Conservation (phyloP, 2,113 vertebrate species). For the Lepidothrix coronata region DNA sequence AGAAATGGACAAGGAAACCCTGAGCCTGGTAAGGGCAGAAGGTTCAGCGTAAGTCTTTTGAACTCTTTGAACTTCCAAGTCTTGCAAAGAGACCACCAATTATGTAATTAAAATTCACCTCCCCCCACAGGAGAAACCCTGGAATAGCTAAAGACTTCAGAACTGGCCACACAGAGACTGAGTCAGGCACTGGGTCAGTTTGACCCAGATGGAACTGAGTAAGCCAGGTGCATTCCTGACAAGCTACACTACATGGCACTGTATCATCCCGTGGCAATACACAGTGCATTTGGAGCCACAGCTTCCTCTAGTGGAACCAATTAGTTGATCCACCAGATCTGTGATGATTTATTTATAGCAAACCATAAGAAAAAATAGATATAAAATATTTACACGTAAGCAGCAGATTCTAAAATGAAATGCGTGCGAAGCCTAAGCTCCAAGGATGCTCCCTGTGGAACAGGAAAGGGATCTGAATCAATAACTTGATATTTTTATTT, state of each 20-base stretch:
- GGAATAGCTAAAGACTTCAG: not conserved
- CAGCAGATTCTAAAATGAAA: not conserved
- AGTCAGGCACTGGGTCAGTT: not conserved
- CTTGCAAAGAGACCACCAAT: not conserved
- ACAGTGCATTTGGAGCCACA: not conserved
- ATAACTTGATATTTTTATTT: not conserved
- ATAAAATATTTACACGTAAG: not conserved
- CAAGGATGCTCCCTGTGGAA: not conserved
- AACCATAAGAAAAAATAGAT: not conserved
- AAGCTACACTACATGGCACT: not conserved
- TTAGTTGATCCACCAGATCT: not conserved
- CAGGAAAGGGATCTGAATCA: not conserved
- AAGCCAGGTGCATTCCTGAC: not conserved
- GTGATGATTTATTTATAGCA: not conserved
- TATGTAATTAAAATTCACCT: not conserved
- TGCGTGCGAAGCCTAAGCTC: not conserved
- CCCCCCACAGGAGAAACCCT: not conserved
- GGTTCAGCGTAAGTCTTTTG: not conserved
- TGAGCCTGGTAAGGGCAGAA: not conserved
- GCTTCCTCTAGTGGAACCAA: not conserved
- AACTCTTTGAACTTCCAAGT: not conserved
- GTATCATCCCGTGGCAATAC: not conserved
- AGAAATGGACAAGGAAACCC: not conserved
- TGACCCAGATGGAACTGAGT: not conserved
- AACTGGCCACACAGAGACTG: not conserved